phyloP scores from a whole-genome alignment of 2,113 vertebrate genomes.

The Epinephelus fuscoguttatus region DNA sequence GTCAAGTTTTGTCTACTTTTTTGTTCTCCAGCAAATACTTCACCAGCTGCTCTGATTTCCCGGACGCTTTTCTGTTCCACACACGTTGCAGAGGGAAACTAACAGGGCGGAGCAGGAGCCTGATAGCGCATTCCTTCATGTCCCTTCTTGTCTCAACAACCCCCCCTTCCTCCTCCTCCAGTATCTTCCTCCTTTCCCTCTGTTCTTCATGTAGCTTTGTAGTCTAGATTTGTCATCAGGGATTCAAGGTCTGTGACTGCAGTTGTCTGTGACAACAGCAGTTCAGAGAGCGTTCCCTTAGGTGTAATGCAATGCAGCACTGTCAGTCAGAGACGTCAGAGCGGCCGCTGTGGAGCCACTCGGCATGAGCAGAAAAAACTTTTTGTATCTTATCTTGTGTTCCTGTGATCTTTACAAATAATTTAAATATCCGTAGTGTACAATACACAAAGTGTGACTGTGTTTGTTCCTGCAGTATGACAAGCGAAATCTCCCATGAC shows the following conservation, averaged over 20 bases:
- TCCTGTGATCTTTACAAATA: constrained; percentile 14
- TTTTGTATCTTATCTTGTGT: neutral
- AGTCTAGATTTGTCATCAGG: constrained; percentile 34
- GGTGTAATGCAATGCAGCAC: constrained; percentile 5
- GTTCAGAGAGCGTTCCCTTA: constrained; percentile 22
- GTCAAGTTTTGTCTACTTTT: constrained; percentile 11
- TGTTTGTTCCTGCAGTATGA: neutral
- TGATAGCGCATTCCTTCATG: constrained; percentile 56
- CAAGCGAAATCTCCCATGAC: neutral
- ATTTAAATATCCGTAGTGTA: constrained; percentile 21
- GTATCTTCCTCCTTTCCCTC: constrained; percentile 13
- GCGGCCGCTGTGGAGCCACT: constrained; percentile 11
- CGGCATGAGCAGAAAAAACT: neutral
- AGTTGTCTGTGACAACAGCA: constrained; percentile 20
- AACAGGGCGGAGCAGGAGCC: constrained; percentile 40
- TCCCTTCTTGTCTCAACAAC: constrained; percentile 35
- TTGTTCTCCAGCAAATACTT: constrained; percentile 17
- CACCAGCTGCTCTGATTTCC: constrained; percentile 64
- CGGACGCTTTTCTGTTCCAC: constrained; percentile 17
- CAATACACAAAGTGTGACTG: neutral
- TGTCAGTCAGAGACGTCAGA: constrained; percentile 42
- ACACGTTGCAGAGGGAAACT: constrained; percentile 27
- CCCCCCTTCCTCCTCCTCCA: neutral
- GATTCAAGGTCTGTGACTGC: constrained; percentile 47
- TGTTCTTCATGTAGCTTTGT: constrained; percentile 19